Percentiles rank a stretch among this genome's conserved stretches.
Evolutionary conservation across 2,888 invertebrate genomes (phyloP).

Genomic region (Timema cristinae): DNA sequence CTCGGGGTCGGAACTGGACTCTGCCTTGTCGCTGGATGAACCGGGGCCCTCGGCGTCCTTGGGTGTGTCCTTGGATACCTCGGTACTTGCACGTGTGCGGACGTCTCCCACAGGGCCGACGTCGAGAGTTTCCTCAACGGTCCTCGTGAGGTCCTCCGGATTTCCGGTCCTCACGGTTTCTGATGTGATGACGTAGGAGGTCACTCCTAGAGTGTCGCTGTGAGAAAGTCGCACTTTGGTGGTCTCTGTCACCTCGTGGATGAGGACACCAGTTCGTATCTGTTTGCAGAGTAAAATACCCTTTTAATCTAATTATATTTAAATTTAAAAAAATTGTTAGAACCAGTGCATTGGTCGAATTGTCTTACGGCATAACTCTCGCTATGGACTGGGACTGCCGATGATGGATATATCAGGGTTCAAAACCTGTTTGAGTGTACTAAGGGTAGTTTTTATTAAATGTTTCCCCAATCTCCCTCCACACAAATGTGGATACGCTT

Average conservation of each 20-base stretch:
- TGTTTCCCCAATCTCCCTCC: too few relatives aligned
- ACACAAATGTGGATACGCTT: too few relatives aligned
- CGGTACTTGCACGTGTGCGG: background rate
- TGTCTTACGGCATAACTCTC: too few relatives aligned
- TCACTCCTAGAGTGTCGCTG: constrained; percentile 50
- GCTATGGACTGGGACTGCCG: background rate
- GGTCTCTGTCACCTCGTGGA: constrained; percentile 51
- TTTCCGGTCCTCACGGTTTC: constrained; percentile 40
- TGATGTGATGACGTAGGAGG: constrained; percentile 50
- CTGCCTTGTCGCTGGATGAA: background rate
- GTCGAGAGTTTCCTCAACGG: background rate
- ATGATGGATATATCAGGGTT: background rate
- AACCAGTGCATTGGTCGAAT: too few relatives aligned
- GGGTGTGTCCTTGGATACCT: too few relatives aligned
- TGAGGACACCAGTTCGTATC: constrained; percentile 46
- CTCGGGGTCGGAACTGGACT: background rate
- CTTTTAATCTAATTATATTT: too few relatives aligned
- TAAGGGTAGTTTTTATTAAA: too few relatives aligned
- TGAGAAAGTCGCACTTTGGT: constrained; percentile 52
- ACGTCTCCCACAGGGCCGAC: background rate
- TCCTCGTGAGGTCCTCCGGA: constrained; percentile 4
- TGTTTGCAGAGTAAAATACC: background rate
- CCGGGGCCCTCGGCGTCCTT: background rate
- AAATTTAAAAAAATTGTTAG: background rate
- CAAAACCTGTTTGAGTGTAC: too few relatives aligned